These are phyloP conservation scores for Erpetoichthys calabaricus DNA, from an alignment of 2,797 vertebrate species.

Conservation along the genomic window DNA sequence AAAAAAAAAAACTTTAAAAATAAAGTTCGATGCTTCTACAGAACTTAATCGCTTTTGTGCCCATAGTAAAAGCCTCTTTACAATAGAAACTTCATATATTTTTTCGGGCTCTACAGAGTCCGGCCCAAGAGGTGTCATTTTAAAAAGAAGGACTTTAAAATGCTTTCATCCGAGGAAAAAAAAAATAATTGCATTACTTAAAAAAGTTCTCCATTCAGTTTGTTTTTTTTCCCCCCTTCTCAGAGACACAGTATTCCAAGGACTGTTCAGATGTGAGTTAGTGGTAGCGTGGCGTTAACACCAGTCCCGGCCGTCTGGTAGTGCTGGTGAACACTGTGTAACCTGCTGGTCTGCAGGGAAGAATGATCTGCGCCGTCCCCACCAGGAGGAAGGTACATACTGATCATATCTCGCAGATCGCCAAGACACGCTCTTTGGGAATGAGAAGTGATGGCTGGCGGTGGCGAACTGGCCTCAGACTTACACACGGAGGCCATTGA, in stretches of 20 bases:
- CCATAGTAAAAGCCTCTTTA: conserved; percentile 45
- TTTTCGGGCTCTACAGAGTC: conserved; percentile 37
- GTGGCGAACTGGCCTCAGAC: conserved; percentile 89
- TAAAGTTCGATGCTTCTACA: conserved; percentile 60
- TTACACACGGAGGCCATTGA: conserved; percentile 89
- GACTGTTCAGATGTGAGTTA: conserved; percentile 87
- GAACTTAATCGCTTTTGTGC: conserved; percentile 52
- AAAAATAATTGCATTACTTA: conserved; percentile 24
- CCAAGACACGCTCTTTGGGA: conserved; percentile 92
- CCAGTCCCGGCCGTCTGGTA: conserved; percentile 86
- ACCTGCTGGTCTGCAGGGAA: conserved; percentile 71
- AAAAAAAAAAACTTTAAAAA: conserved; percentile 23
- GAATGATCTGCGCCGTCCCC: conserved; percentile 82
- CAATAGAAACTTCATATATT: conserved; percentile 33
- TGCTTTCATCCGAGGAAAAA: conserved; percentile 34
- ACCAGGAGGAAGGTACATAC: conserved; percentile 96
- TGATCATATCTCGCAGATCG: conserved; percentile 98
- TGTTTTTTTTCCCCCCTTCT: conserved; percentile 15
- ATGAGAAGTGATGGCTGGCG: conserved; percentile 82
- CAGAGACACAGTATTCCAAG: conserved; percentile 57
- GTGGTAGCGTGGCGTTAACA: conserved; percentile 89
- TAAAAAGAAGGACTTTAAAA: conserved; percentile 35
- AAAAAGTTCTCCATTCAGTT: conserved; percentile 29
- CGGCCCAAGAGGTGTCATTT: conserved; percentile 31
- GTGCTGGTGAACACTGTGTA: conserved; percentile 94